Base-by-base conservation (phyloP, 2,888 invertebrate genomes). In the Heliconius aoede region DNA sequence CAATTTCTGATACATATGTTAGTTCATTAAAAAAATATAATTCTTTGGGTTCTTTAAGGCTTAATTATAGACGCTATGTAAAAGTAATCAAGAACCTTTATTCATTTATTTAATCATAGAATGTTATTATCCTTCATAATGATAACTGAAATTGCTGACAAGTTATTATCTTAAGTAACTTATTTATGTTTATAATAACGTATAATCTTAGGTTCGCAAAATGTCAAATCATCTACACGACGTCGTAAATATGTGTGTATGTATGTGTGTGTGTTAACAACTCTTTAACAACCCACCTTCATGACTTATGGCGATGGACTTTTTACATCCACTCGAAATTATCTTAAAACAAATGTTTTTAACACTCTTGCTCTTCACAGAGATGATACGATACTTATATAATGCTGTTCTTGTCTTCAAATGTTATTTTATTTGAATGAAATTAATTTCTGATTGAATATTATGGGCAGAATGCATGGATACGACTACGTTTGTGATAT, bases 241-340 rank as follows among this genome's bases (percentile, higher is more conserved):
- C 72, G 26, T 72, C 36, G 67, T 72, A 75, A 78, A 73, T 73
- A 60, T 46, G 18, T 46, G 18, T 55, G n/a, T 55, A 55, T 55
- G n/a, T n/a, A 55, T 71, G 69, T 64, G 60, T 69, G 71, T 65
- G 36, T 71, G 76, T 76, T 71, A 71, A 76, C 61, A 72, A 67
- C 58, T 78, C 72, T 62, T 72, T 65, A 73, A 40, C 64, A 78
- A 77, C 80, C 77, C 77, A 75, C 72, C 76, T 77, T 76, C 76
- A 75, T 80, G 79, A 79, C 76, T 77, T 76, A 76, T 78, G 77
- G 71, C 75, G 46, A 67, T 73, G 77, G 80, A 77, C 77, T 81
- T 76, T 78, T 74, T 36, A 51, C 61, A 51, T 69, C 51, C 28
- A 69, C 72, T 69, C 40, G 69, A 78, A 65, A 32, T 73, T 71